phyloP scores from a whole-genome alignment of 92 coral and sea anemone species.

The Muricea muricata region DNA sequence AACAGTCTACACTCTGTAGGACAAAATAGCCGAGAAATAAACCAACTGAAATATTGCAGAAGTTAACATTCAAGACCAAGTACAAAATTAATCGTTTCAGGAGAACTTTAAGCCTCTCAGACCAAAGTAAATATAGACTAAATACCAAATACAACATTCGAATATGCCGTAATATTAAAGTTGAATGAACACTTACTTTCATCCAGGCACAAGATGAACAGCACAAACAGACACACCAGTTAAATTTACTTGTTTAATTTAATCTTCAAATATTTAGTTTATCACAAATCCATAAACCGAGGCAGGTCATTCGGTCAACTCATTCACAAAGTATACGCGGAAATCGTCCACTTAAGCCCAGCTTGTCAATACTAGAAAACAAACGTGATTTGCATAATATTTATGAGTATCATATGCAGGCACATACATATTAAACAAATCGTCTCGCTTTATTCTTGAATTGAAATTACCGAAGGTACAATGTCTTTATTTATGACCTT shows the following conservation, averaged over 20 bases:
- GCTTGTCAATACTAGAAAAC: neutral
- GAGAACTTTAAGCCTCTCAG: neutral
- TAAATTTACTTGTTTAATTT: neutral
- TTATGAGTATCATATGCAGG: neutral
- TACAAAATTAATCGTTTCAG: neutral
- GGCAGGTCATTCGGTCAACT: neutral
- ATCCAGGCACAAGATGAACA: neutral
- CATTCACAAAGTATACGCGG: neutral
- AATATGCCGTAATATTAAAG: neutral
- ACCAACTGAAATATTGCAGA: neutral
- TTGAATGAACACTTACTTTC: conserved; percentile 25
- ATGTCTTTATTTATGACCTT: no score
- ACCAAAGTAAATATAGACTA: neutral
- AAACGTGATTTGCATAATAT: conserved; percentile 9
- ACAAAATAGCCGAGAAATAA: neutral
- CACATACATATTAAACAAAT: conserved; percentile 6
- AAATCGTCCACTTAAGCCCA: conserved; percentile 2
- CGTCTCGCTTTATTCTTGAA: neutral
- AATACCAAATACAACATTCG: neutral
- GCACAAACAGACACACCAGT: neutral
- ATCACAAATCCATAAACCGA: neutral
- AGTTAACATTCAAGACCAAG: neutral
- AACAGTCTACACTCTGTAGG: neutral
- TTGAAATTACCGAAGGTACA: neutral
- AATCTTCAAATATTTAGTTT: neutral